A percentile compares a stretch with the other conserved stretches of the same genome.
Evolutionary conservation across 2,113 vertebrate genomes (phyloP).

Genomic region (Aleadryas rufinucha): DNA sequence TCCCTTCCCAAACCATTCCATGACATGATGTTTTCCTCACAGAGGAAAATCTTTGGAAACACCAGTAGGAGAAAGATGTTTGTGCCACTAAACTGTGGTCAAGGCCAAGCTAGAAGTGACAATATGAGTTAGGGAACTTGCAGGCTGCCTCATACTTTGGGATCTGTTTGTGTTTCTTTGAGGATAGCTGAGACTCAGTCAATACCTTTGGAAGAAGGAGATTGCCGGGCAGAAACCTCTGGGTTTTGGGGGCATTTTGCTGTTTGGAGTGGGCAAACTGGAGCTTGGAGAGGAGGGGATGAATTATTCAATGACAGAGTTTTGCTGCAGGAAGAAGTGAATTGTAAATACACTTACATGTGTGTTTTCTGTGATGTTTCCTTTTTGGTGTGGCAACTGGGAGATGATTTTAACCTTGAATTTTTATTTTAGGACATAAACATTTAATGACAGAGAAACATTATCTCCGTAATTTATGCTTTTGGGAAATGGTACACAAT

Average conservation of each 20-base stretch:
- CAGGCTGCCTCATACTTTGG: background rate
- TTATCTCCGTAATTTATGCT: background rate
- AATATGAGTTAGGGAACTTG: background rate
- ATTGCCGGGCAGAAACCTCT: fast-evolving
- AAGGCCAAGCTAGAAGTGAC: background rate
- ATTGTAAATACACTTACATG: background rate
- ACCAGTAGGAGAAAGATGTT: background rate
- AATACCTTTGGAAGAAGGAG: background rate
- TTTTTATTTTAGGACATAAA: constrained; percentile 20
- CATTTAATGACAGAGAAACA: constrained; percentile 10
- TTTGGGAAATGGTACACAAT: background rate
- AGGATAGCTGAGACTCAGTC: background rate
- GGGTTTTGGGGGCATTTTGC: background rate
- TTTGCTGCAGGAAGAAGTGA: background rate
- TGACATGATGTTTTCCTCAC: background rate
- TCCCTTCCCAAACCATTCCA: background rate
- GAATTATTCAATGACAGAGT: background rate
- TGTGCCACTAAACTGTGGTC: background rate
- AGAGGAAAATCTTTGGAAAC: background rate
- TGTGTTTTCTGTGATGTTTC: background rate
- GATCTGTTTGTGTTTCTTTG: background rate
- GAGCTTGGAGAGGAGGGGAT: background rate
- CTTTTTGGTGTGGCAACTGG: background rate
- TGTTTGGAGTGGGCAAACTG: background rate
- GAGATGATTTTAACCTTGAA: background rate